These are phyloP conservation scores for Oreortyx pictus DNA, from an alignment of 2,797 vertebrate species.

Conservation along the genomic window DNA sequence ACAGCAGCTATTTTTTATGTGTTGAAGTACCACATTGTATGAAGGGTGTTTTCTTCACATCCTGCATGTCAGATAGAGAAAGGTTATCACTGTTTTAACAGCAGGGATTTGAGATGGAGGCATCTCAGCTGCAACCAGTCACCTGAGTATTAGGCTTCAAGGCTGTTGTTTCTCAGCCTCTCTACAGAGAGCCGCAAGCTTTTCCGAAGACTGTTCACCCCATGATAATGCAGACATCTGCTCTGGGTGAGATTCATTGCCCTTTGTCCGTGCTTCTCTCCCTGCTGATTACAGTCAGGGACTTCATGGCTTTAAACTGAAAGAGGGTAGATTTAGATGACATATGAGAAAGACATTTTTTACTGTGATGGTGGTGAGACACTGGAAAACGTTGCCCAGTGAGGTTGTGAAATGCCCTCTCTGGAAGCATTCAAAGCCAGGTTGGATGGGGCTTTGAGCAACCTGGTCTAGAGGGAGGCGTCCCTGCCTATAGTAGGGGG, in stretches of 20 bases:
- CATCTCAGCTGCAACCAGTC: background rate
- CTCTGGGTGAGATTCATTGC: background rate
- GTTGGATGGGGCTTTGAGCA: too few species aligned
- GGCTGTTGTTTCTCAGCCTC: background rate
- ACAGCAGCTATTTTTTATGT: background rate
- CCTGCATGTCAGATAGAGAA: background rate
- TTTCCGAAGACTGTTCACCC: background rate
- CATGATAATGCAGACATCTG: background rate
- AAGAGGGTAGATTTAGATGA: too few species aligned
- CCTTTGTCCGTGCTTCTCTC: background rate
- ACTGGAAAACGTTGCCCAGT: too few species aligned
- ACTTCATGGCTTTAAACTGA: too few species aligned
- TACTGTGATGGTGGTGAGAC: too few species aligned
- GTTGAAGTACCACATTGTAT: background rate
- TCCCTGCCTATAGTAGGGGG: too few species aligned
- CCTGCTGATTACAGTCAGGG: background rate
- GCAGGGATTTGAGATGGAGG: background rate
- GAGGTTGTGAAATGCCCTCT: too few species aligned
- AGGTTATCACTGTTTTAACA: background rate
- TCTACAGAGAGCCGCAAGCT: background rate
- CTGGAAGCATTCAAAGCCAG: too few species aligned
- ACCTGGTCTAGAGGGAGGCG: too few species aligned
- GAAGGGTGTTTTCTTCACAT: background rate
- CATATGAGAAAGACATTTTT: too few species aligned
- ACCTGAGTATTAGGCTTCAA: background rate